Evolutionary conservation across 2,888 invertebrate genomes (phyloP).

Genomic region (Drosophila sordidula): DNA sequence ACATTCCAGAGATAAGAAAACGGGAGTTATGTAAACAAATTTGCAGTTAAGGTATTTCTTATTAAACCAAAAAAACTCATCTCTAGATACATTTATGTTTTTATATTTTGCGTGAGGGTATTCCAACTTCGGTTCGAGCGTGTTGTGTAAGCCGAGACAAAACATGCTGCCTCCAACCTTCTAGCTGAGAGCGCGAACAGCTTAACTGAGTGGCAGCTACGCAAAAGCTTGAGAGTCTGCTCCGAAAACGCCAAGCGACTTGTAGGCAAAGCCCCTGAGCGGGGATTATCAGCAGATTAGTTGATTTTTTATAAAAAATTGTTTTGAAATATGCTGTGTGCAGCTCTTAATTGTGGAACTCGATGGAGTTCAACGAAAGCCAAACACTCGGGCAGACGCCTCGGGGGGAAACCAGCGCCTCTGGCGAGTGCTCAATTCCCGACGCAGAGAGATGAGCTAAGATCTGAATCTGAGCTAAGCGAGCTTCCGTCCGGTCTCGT

Average conservation of each 20-base stretch:
- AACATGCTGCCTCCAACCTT: neutral
- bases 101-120: neutral
- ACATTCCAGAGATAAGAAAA: neutral
- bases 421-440: conserved; percentile 6
- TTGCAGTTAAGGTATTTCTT: neutral
- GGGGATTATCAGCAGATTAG: conserved; percentile 1
- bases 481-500: conserved; percentile 1
- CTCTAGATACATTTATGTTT: no score
- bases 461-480: conserved; percentile 1
- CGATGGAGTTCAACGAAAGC: neutral
- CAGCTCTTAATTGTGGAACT: neutral
- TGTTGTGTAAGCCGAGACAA: neutral
- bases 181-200: conserved; percentile 3
- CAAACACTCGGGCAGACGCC: conserved; percentile 2
- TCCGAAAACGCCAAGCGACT: neutral
- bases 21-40: no score
- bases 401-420: conserved; percentile 14
- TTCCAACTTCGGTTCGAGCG: neutral
- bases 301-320: neutral
- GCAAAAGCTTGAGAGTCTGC: neutral
- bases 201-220: conserved; percentile 2
- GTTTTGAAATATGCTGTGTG: neutral
- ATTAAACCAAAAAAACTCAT: neutral
- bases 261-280: neutral
- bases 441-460: conserved; percentile 21